A percentile compares a stretch with the other conserved stretches of the same genome.
phyloP scores from a whole-genome alignment of 2,113 vertebrate genomes.

The Fulmarus glacialis region DNA sequence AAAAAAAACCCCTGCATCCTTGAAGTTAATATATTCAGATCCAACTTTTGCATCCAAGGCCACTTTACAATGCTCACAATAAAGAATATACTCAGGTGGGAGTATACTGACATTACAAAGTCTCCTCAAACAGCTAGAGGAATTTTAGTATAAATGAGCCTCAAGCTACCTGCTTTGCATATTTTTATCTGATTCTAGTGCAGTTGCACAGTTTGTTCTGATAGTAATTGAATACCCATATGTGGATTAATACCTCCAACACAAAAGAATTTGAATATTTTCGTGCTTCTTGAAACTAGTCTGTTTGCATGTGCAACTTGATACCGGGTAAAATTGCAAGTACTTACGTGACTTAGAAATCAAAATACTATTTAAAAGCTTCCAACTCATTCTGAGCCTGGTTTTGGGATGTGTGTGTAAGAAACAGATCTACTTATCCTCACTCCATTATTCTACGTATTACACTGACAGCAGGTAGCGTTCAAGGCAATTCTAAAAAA shows the following conservation, averaged over 20 bases:
- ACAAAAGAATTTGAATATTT: background rate
- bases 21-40: background rate
- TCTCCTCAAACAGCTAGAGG: conserved; percentile 30
- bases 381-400: background rate
- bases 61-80: background rate
- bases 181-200: conserved; percentile 33
- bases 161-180: conserved; percentile 45
- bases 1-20: background rate
- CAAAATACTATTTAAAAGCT: background rate
- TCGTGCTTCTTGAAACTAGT: background rate
- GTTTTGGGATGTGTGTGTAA: background rate
- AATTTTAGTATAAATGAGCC: conserved; percentile 38
- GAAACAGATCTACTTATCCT: background rate
- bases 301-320: background rate
- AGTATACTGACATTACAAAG: conserved; percentile 11
- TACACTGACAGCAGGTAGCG: background rate
- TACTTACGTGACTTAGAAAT: background rate
- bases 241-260: conserved; percentile 24
- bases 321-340: background rate
- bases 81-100: conserved; percentile 15
- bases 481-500: background rate
- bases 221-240: conserved; percentile 4
- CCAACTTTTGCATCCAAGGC: background rate
- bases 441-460: background rate
- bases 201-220: conserved; percentile 18